A percentile compares a stretch with the other conserved stretches of the same genome.
phyloP scores from a whole-genome alignment of 2,888 invertebrate genomes.

The Trypoxylon attenuatum region DNA sequence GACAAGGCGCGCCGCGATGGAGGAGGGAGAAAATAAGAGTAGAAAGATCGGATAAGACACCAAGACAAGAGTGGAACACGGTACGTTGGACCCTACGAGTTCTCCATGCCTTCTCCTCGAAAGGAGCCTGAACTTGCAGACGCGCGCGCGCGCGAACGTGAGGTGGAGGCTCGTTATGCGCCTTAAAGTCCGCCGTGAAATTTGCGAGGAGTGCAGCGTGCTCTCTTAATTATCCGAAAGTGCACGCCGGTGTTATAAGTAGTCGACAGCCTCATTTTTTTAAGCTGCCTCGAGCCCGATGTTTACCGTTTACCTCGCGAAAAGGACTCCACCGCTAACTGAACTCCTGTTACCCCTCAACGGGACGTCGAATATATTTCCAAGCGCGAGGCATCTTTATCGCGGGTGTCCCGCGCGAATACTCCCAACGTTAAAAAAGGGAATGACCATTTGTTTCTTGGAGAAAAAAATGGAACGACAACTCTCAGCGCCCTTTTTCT shows the following conservation, averaged over 20 bases:
- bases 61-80: slow-evolving; percentile 14
- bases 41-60: slow-evolving; percentile 15
- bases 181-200: slow-evolving; percentile 21
- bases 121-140: slow-evolving; percentile 3
- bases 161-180: slow-evolving; percentile 28
- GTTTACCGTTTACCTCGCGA: slow-evolving; percentile 5
- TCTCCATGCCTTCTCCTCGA: slow-evolving; percentile 1
- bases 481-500: neutral
- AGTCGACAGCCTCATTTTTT: slow-evolving; percentile 4
- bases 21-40: slow-evolving; percentile 14
- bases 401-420: slow-evolving; percentile 11
- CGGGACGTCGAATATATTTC: slow-evolving; percentile 19
- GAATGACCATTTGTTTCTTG: too few species aligned
- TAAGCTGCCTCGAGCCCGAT: neutral
- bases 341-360: slow-evolving; percentile 8
- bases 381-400: slow-evolving; percentile 23
- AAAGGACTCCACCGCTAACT: slow-evolving; percentile 13
- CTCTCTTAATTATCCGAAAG: slow-evolving; percentile 34
- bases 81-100: slow-evolving; percentile 7
- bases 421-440: slow-evolving; percentile 9
- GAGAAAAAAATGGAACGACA: neutral
- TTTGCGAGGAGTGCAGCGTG: slow-evolving; percentile 16
- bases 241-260: slow-evolving; percentile 16
- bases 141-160: too few species aligned
- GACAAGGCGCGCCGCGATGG: neutral